Percentiles rank a stretch among this genome's conserved stretches.
Evolutionary conservation across 2,113 vertebrate species (phyloP).

Genomic region (Paramisgurnus dabryanus): DNA sequence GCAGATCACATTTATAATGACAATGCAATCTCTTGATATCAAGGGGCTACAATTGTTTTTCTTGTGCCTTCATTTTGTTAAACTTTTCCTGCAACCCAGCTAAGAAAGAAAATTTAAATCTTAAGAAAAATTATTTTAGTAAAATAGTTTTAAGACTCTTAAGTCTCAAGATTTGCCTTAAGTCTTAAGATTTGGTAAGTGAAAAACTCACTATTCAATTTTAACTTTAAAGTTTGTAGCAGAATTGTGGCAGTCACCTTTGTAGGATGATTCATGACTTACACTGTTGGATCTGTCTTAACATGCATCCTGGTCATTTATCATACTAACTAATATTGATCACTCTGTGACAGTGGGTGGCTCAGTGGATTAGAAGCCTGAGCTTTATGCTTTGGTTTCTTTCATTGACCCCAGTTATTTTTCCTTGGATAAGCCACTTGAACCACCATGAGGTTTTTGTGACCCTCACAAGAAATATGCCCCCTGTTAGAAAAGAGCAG

Average conservation of each 20-base stretch:
- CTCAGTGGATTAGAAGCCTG: not conserved
- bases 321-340: slow-evolving; percentile 20
- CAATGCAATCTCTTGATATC: not conserved
- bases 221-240: not conserved
- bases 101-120: not conserved
- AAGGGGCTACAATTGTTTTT: not conserved
- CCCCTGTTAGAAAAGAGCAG: slow-evolving; percentile 10
- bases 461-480: no score
- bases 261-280: slow-evolving; percentile 1
- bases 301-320: not conserved
- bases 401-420: slow-evolving; percentile 11
- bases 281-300: slow-evolving; percentile 10
- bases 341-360: not conserved
- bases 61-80: not conserved
- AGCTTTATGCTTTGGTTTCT: not conserved
- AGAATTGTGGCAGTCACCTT: not conserved
- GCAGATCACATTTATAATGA: slow-evolving; percentile 11
- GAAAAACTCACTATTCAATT: not conserved
- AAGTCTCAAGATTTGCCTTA: not conserved
- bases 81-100: not conserved
- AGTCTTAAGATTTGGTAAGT: not conserved
- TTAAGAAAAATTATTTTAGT: no score
- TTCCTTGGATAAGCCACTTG: slow-evolving; percentile 9
- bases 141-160: not conserved
- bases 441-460: slow-evolving; percentile 12